phyloP scores from a whole-genome alignment of 2,888 invertebrate species.

The Cataglyphis altisquamis region DNA sequence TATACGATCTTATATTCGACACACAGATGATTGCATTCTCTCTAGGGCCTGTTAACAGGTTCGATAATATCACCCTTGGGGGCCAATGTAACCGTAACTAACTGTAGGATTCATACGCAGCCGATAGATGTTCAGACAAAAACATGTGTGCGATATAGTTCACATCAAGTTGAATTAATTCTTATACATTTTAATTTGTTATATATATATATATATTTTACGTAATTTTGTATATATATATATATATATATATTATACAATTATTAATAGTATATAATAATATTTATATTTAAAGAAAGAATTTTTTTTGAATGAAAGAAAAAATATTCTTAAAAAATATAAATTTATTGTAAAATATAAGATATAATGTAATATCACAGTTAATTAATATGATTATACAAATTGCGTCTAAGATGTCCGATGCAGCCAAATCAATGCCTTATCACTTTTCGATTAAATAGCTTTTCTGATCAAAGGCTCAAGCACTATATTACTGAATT shows the following conservation, averaged over 20 bases:
- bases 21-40: conserved; percentile 39
- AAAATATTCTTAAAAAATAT: background rate
- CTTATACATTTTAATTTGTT: background rate
- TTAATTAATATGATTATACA: conserved; percentile 15
- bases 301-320: background rate
- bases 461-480: conserved; percentile 48
- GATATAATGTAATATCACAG: background rate
- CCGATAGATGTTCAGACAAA: background rate
- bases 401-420: background rate
- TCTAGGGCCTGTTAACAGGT: conserved; percentile 46
- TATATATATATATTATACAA: background rate
- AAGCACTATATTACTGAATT: conserved; percentile 53
- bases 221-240: background rate
- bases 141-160: background rate
- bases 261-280: background rate
- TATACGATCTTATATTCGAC: conserved; percentile 21
- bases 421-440: conserved; percentile 20
- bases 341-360: background rate
- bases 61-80: conserved; percentile 57
- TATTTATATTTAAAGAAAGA: background rate
- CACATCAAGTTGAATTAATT: background rate
- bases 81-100: conserved; percentile 27
- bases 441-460: conserved; percentile 56
- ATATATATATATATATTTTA: background rate
- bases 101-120: background rate